Percentiles rank a stretch among this genome's conserved stretches.
phyloP scores from a whole-genome alignment of 2,888 invertebrate species.

The Xestoiulus laeticollis region DNA sequence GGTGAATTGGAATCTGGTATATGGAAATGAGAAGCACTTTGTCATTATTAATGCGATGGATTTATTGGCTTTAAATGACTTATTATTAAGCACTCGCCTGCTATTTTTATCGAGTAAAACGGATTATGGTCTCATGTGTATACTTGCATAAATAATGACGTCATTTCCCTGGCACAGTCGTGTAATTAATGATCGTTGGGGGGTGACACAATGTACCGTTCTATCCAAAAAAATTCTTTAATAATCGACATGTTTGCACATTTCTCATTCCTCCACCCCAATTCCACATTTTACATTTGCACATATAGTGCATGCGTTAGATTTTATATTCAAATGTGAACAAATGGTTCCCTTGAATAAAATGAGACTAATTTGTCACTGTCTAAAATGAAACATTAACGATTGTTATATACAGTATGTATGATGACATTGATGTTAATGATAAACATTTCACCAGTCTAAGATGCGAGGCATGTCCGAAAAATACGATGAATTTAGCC shows the following conservation, averaged over 20 bases:
- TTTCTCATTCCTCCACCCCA: neutral
- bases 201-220: neutral
- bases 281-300: neutral
- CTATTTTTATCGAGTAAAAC: neutral
- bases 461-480: too few species aligned
- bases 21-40: neutral
- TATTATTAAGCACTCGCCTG: neutral
- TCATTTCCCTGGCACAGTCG: neutral
- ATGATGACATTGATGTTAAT: constrained; percentile 7
- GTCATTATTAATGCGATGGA: neutral
- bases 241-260: neutral
- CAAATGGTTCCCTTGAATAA: neutral
- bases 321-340: neutral
- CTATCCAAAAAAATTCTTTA: neutral
- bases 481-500: too few species aligned
- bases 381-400: constrained; percentile 13
- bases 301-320: neutral
- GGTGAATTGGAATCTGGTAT: neutral
- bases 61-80: constrained; percentile 27
- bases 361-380: neutral
- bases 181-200: neutral
- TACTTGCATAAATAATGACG: neutral
- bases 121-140: neutral
- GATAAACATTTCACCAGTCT: neutral
- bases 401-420: neutral